Conservation (phyloP, 2,888 invertebrate species). For the Thecocarcelia acutangulata region DNA sequence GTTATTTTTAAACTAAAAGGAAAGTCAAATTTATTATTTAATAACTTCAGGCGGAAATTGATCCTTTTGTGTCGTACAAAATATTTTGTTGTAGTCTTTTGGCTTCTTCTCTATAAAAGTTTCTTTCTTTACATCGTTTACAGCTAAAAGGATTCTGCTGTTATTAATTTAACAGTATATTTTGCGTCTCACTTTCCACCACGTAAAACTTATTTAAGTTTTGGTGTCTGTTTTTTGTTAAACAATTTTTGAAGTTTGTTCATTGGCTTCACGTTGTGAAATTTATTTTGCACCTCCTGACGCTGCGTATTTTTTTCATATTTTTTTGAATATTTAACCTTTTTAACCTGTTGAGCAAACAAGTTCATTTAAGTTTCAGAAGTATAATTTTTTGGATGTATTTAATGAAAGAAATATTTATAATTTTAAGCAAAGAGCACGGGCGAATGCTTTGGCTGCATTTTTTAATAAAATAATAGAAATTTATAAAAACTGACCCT, state of each 20-base stretch:
- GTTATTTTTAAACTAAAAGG: too few relatives aligned
- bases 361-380: constrained; percentile 12
- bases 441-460: too few relatives aligned
- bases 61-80: too few relatives aligned
- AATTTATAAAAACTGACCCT: too few relatives aligned
- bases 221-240: constrained; percentile 31
- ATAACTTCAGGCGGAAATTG: background rate
- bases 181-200: constrained; percentile 2
- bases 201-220: constrained; percentile 42
- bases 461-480: too few relatives aligned
- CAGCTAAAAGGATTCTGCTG: background rate
- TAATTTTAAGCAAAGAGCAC: too few relatives aligned
- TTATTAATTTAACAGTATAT: constrained; percentile 9
- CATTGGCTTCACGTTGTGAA: constrained; percentile 38
- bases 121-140: background rate
- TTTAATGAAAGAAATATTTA: background rate
- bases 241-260: constrained; percentile 36
- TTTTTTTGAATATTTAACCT: constrained; percentile 47
- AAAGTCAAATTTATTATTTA: too few relatives aligned
- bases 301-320: constrained; percentile 33
- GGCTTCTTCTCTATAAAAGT: background rate
- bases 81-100: background rate
- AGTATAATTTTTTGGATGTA: background rate
- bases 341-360: constrained; percentile 24
- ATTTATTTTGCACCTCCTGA: constrained; percentile 56